These are phyloP conservation scores for Aphrocallistes beatrix DNA, from an alignment of 37 sponge, comb jelly and placozoan species.

Conservation along the genomic window DNA sequence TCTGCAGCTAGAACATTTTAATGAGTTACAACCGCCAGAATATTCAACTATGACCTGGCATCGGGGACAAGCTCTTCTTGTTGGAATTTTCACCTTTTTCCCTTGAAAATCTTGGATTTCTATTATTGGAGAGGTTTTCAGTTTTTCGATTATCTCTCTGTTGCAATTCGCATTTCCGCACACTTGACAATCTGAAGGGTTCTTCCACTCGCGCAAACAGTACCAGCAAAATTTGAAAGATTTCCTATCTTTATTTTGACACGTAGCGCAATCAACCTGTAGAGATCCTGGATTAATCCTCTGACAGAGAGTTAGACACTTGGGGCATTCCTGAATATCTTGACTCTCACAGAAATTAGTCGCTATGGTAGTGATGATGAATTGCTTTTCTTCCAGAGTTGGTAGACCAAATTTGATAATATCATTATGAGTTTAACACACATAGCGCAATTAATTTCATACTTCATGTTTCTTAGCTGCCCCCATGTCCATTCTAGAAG, in stretches of 20 bases:
- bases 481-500: not conserved
- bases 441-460: not conserved
- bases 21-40: not conserved
- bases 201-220: not conserved
- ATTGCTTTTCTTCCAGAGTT: not conserved
- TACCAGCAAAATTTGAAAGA: not conserved
- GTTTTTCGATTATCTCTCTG: not conserved
- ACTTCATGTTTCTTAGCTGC: not conserved
- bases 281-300: not conserved
- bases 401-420: not conserved
- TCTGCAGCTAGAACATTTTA: not conserved
- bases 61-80: not conserved
- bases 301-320: not conserved
- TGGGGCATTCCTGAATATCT: not conserved
- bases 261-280: not conserved
- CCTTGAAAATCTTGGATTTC: not conserved
- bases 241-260: not conserved
- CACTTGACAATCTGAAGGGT: not conserved
- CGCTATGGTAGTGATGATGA: not conserved
- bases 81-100: not conserved
- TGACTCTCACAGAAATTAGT: not conserved
- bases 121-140: not conserved
- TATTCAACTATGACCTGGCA: not conserved
- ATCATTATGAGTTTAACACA: not conserved
- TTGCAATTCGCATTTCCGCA: not conserved